Conservation (phyloP, 2,797 vertebrate genomes). For the Rhinatrema bivittatum region DNA sequence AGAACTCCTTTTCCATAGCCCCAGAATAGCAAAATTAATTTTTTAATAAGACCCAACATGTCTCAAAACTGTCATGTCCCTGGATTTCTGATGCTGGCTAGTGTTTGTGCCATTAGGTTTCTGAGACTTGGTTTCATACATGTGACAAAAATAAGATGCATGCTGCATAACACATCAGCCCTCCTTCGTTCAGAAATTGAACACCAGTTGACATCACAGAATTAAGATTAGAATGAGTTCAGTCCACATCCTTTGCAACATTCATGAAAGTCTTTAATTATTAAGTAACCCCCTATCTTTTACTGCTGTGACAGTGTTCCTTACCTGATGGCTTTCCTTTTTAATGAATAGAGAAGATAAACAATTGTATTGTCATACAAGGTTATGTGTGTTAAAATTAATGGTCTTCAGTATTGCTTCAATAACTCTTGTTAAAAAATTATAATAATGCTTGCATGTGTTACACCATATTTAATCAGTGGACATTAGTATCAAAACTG, state of each 20-base stretch:
- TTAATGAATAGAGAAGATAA: slow-evolving; percentile 53
- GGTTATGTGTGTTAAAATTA: slow-evolving; percentile 4
- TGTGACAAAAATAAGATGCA: slow-evolving; percentile 12
- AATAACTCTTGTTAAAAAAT: neutral
- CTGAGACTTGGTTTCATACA: slow-evolving; percentile 1
- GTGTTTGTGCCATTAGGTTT: slow-evolving; percentile 22
- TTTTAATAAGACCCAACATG: slow-evolving; percentile 1
- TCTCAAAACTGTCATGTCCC: no score
- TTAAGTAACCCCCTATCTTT: slow-evolving; percentile 77
- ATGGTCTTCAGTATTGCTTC: neutral
- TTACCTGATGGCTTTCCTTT: slow-evolving; percentile 57
- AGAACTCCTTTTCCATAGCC: neutral
- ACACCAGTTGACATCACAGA: slow-evolving; percentile 74
- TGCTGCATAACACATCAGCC: slow-evolving; percentile 36
- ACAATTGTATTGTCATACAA: slow-evolving; percentile 14
- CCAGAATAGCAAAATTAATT: neutral
- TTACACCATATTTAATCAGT: no score
- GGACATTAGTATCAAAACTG: no score
- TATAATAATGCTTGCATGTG: neutral
- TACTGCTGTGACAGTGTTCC: slow-evolving; percentile 63
- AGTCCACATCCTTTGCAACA: slow-evolving; percentile 78
- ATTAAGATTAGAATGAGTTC: slow-evolving; percentile 78
- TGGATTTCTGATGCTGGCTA: no score
- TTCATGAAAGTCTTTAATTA: slow-evolving; percentile 86
- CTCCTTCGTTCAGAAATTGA: slow-evolving; percentile 41